Conservation (phyloP, 2,888 invertebrate species). For the Hoplodrina blanda region DNA sequence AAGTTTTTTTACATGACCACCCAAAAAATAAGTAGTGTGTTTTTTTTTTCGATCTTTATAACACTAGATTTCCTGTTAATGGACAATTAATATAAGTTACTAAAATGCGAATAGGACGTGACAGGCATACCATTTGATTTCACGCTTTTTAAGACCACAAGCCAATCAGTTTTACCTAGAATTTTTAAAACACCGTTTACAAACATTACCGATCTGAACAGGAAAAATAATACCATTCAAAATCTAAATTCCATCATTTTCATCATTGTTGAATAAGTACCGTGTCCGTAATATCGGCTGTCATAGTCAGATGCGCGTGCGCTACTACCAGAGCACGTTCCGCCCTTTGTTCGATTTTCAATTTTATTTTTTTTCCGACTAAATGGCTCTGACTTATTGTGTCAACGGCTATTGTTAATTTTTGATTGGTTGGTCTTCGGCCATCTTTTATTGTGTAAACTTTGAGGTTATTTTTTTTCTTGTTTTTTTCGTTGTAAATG, state of each 20-base stretch:
- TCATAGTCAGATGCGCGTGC: conserved; percentile 73
- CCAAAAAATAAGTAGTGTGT: no score
- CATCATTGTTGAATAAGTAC: conserved; percentile 64
- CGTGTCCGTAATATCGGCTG: conserved; percentile 63
- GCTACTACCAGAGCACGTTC: conserved; percentile 79
- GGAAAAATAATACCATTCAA: conserved; percentile 30
- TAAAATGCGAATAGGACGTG: conserved; percentile 32
- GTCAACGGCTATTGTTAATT: conserved; percentile 79
- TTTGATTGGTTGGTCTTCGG: conserved; percentile 77
- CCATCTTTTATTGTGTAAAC: conserved; percentile 74
- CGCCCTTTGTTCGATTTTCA: conserved; percentile 78
- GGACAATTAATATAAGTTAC: conserved; percentile 12
- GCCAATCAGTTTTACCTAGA: conserved; percentile 13
- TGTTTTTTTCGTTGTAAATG: conserved; percentile 55
- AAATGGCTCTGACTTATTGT: conserved; percentile 73
- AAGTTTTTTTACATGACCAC: no score
- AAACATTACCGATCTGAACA: conserved; percentile 1
- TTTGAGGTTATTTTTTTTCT: conserved; percentile 68
- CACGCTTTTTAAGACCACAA: conserved; percentile 22
- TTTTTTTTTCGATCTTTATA: background rate
- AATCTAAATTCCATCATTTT: conserved; percentile 29
- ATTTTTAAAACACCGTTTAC: conserved; percentile 5
- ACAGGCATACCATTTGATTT: conserved; percentile 37
- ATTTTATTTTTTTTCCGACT: conserved; percentile 72
- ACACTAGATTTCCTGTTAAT: conserved; percentile 12